A percentile compares a stretch with the other conserved stretches of the same genome.
phyloP scores from a whole-genome alignment of 2,888 invertebrate genomes.

The Druceiella hillmani region DNA sequence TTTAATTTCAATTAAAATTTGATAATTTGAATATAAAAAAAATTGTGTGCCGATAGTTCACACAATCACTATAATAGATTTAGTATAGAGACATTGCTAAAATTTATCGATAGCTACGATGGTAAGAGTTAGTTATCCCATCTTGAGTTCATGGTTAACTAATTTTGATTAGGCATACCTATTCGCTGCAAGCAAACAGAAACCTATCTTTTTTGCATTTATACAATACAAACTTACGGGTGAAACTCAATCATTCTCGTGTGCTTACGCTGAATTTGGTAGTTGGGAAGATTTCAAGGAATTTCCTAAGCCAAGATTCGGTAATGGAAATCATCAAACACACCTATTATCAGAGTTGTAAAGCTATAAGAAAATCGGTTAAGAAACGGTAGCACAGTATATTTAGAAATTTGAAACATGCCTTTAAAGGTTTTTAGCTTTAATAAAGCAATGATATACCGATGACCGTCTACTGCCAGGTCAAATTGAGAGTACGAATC shows the following conservation, averaged over 20 bases:
- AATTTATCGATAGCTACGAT: not conserved
- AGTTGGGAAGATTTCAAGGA: conserved; percentile 6
- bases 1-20: no score
- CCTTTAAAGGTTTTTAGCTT: conserved; percentile 3
- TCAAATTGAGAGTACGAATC: conserved; percentile 5
- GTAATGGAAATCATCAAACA: no score
- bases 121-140: no score
- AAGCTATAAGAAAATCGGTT: no score
- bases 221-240: conserved; percentile 3
- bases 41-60: no score
- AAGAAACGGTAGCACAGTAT: no score
- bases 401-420: no score
- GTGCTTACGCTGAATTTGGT: conserved; percentile 3
- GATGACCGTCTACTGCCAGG: not conserved
- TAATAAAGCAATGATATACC: conserved; percentile 3
- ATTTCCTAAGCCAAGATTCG: no score
- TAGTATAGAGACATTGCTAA: conserved; percentile 2
- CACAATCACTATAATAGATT: conserved; percentile 2
- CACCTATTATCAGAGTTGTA: no score
- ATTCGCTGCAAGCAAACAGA: conserved; percentile 5
- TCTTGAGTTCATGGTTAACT: conserved; percentile 2
- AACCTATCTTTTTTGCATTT: conserved; percentile 4
- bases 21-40: no score
- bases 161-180: conserved; percentile 3
- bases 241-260: conserved; percentile 5